Base-by-base conservation (phyloP, 2,797 vertebrate species). In the Coregonus ussuriensis region DNA sequence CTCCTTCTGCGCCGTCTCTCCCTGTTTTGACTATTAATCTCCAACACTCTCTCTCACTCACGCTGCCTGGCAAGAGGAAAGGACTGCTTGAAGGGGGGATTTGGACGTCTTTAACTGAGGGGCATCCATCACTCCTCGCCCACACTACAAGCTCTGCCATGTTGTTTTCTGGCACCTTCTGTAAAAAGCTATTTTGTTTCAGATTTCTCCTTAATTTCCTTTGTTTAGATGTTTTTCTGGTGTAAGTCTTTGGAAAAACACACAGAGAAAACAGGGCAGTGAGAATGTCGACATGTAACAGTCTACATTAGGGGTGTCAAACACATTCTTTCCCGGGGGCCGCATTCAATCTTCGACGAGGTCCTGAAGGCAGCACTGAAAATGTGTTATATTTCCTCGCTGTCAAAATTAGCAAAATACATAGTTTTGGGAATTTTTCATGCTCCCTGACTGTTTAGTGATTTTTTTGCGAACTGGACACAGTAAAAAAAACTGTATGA, bases 21-120 rank as follows among this genome's bases (percentile, higher is more conserved):
- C 82, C 89, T 93, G 92, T 94, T 94, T 93, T 93, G 91, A 89
- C 91, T 89, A 93, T 94, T 93, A 91, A 94, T 94, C 93, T 93
- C 92, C 81, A 88, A 91, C 92, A 93, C 90, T 90, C 91, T 91
- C 90, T 88, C 90, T 47, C 77, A 53, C 71, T 90, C 88, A 88
- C 89, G 88, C 91, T 87, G 88, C 88, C 89, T 88, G 91, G 91
- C 91, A 90, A 92, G 91, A 89, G 90, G 92, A 92, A 91, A 91
- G 89, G 72, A 59, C 82, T 84, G 89, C 89, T 91, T 91, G 90
- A 93, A 91, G 92, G 92, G 92, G 94, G 93, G 91, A 92, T 93
- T 93, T 93, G 90, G 92, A 92, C 86, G 91, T 91, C 91, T 93
- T 92, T 93, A 93, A 93, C 92, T 87, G 86, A 90, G 87, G 89